A percentile compares a stretch with the other conserved stretches of the same genome.
Evolutionary conservation across 2,888 invertebrate genomes (phyloP).

Genomic region (Nomada ferruginata): DNA sequence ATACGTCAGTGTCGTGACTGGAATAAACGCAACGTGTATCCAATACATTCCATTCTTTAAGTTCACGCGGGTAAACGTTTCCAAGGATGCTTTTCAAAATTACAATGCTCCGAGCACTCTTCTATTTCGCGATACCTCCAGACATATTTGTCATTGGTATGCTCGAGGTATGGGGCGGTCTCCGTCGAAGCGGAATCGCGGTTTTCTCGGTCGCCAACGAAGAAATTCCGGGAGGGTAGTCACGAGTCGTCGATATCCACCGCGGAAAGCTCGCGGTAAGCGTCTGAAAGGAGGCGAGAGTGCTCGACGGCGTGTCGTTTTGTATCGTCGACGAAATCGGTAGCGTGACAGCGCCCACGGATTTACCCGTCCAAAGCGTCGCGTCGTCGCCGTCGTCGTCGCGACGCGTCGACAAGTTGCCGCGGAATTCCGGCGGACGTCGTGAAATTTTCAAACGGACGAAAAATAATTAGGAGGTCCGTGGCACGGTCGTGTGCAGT

Average conservation of each 20-base stretch:
- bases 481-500: slow-evolving; percentile 26
- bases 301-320: slow-evolving; percentile 48
- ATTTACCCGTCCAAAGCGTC: slow-evolving; percentile 25
- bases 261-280: slow-evolving; percentile 22
- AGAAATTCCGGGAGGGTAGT: slow-evolving; percentile 12
- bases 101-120: too few relatives aligned
- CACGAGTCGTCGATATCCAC: slow-evolving; percentile 45
- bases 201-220: slow-evolving; percentile 23
- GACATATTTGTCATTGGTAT: background rate
- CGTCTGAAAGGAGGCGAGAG: slow-evolving; percentile 41
- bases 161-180: slow-evolving; percentile 23
- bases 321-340: slow-evolving; percentile 42
- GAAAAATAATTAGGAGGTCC: slow-evolving; percentile 66
- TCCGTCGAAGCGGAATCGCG: slow-evolving; percentile 41
- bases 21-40: background rate
- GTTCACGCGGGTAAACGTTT: background rate
- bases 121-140: background rate
- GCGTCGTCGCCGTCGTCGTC: background rate
- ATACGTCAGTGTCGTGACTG: background rate
- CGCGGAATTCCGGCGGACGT: background rate
- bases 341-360: slow-evolving; percentile 9
- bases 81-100: background rate
- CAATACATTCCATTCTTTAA: too few relatives aligned
- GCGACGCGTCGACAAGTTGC: slow-evolving; percentile 2
- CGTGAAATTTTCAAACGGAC: slow-evolving; percentile 55